These are phyloP conservation scores for Pleuronectes platessa DNA, from an alignment of 2,113 vertebrate species.

Conservation along the genomic window DNA sequence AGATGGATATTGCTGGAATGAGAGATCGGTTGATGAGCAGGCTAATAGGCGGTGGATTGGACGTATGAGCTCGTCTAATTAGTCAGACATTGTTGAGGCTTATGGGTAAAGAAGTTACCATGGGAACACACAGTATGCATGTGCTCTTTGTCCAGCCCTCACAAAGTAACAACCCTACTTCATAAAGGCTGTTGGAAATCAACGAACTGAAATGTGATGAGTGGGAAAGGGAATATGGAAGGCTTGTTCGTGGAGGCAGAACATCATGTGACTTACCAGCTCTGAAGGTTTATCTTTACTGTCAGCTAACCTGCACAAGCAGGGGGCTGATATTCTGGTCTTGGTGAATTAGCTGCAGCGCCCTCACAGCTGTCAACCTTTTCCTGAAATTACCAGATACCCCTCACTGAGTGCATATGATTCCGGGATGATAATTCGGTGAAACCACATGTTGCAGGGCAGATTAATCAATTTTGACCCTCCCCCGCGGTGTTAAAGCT, in stretches of 20 bases:
- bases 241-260: constrained; percentile 2
- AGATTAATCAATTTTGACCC: constrained; percentile 46
- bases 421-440: constrained; percentile 35
- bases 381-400: constrained; percentile 35
- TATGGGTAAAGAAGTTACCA: constrained; percentile 23
- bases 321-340: constrained; percentile 24
- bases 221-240: neutral
- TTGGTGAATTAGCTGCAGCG: constrained; percentile 32
- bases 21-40: neutral
- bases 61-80: constrained; percentile 26
- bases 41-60: neutral
- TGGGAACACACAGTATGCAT: constrained; percentile 29
- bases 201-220: constrained; percentile 5
- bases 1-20: neutral
- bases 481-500: constrained; percentile 28
- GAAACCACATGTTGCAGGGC: constrained; percentile 24
- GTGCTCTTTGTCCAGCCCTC: constrained; percentile 2
- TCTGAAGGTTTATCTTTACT: constrained; percentile 34
- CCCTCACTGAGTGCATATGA: constrained; percentile 36
- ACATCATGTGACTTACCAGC: neutral
- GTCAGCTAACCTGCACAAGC: constrained; percentile 19
- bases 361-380: constrained; percentile 39
- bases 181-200: neutral
- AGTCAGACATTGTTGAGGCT: neutral
- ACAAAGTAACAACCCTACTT: constrained; percentile 1